Evolutionary conservation across 1,140 invertebrate genomes (phyloP), one percentile per base, ranked within the genome.

Genomic region (Fopius arisanus): DNA sequence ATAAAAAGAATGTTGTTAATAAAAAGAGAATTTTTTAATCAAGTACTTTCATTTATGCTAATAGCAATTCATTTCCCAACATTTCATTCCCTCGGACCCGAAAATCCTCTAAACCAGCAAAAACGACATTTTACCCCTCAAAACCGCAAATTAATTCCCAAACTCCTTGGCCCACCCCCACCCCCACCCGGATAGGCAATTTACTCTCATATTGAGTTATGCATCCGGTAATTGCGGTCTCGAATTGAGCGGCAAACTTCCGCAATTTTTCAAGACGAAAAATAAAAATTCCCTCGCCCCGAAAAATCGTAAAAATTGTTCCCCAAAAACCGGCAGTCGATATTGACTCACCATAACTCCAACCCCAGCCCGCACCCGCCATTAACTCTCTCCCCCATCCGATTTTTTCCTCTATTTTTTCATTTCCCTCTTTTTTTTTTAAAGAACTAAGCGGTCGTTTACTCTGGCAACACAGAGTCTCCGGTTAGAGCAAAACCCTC

Each of bases 131-230:
- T 48, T n/a, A 3, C n/a, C 43, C 43, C 16, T 48, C 43, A 19
- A 54, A 19, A 19, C 3, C 21, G 3, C 21, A 3, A 54, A 21
- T 16, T 26, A 21, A 19, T 21, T 26, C 48, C 19, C 48, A 23
- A 21, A 19, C 48, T 7, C 48, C 48, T 3, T 48, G 9, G 43
- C 43, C 5, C 33, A 4, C 40, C 12, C 3, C 40, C 9, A 43
- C 40, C 12, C 29, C 29, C 29, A 4, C 29, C 29, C 54, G 21
- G 31, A 66, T n/a, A n/a, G 63, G 71, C 75, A 73, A 77, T 77
- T 77, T 77, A 74, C 68, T 41, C 66, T 28, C 4, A 63, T 74
- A 72, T 77, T 77, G 75, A 77, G 75, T 77, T 77, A 77, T 77
- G 75, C 73, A 77, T 74, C 63, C 23, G 65, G 72, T 77, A 77